Evolutionary conservation across 2,797 vertebrate genomes (phyloP), one percentile per base, ranked within the genome.

Genomic region (Mormyrops attenuatus): DNA sequence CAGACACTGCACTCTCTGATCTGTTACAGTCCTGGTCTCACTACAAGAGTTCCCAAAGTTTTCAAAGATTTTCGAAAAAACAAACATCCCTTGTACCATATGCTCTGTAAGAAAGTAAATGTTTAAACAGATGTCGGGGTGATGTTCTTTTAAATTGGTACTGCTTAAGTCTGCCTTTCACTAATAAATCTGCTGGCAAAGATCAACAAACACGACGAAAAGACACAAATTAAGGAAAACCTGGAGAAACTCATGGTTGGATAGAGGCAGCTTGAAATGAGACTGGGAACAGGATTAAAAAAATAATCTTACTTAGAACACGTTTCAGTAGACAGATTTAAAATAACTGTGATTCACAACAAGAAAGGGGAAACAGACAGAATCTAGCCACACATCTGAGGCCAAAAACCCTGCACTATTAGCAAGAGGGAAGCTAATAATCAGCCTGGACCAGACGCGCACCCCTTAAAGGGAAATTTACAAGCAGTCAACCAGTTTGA

Each of bases 91-190:
- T 44, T 44, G 41, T 41, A 80, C 73, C 73, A 80, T 44, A 30
- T 80, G 73, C 73, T 80, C 73, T 80, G 34, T 80, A 80, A 80
- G 73, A 80, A 80, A 44, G 73, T 80, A 80, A 80, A 80, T 80
- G 73, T 80, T 80, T 41, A 44, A 80, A 80, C 73, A 80, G 73
- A 80, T 80, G 73, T 41, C 0, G 41, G 73, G 44, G 15, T 17
- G 41, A 80, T 41, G 73, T 80, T 80, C 73, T 41, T 80, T 41
- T 80, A 80, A 80, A 80, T 80, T 80, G 73, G 73, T 44, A 80
- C 73, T 80, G 38, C 73, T 80, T 80, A 80, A 80, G 73, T 44
- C 73, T 80, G 34, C 73, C 41, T 80, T 44, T 80, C 73, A 80
- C 34, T 44, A 80, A 44, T 80, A 80, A 80, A 80, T 80, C 73